Evolutionary conservation across 2,113 vertebrate genomes (phyloP).

Genomic region (Phrynosoma blainvillii): DNA sequence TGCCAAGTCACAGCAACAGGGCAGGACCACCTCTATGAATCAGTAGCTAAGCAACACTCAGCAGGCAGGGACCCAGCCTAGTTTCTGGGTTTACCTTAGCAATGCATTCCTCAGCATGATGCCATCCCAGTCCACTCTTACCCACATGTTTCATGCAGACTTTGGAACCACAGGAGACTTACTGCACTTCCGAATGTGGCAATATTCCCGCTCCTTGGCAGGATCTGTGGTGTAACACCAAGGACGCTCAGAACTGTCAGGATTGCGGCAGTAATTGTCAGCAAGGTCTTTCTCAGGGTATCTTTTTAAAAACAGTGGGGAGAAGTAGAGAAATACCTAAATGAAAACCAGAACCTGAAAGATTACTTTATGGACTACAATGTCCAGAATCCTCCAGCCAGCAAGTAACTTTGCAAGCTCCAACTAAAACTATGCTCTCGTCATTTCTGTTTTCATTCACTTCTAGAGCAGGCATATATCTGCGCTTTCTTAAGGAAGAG

Average conservation of each 20-base stretch:
- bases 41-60: neutral
- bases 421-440: neutral
- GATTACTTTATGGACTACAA: too few relatives aligned
- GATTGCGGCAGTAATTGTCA: conserved; percentile 98
- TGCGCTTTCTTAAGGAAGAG: neutral
- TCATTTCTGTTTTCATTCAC: neutral
- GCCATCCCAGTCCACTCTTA: neutral
- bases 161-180: conserved; percentile 56
- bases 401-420: too few relatives aligned
- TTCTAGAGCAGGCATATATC: neutral
- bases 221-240: conserved; percentile 95
- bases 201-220: conserved; percentile 83
- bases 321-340: neutral
- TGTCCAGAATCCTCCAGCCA: too few relatives aligned
- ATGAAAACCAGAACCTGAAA: too few relatives aligned
- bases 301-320: conserved; percentile 65
- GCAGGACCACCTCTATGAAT: neutral
- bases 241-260: conserved; percentile 89
- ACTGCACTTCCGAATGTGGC: conserved; percentile 88
- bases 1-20: neutral
- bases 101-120: neutral
- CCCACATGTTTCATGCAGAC: neutral
- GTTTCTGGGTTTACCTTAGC: neutral
- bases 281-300: conserved; percentile 92
- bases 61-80: neutral